Evolutionary conservation across 2,797 vertebrate species (phyloP), one percentile per base, ranked within the genome.

Genomic region (Pelochelys cantorii): DNA sequence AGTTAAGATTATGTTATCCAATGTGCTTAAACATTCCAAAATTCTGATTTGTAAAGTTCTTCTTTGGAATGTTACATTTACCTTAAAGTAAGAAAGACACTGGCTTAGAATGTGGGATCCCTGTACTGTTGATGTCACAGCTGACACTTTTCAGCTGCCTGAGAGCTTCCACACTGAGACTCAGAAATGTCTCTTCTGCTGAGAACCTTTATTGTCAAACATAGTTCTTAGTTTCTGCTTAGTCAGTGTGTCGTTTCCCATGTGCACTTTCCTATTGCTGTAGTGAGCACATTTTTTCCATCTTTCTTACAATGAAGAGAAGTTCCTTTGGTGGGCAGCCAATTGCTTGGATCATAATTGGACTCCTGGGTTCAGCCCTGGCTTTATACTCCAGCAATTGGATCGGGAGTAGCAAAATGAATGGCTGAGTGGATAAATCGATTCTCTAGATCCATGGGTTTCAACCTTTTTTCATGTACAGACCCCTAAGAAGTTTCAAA

Each of bases 311-410:
- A 31, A 27, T 59, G 20, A 75, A 75, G 71, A 48, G 37, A 5
- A 42, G 34, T 75, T 79, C 71, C 86, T 55, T 1, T 65, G 27
- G 22, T 37, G 71, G 53, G 59, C 81, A 13, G 12, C 18, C 68
- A 84, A 93, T 20, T 31, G 77, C 25, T 79, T 89, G 57, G 5
- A 60, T 81, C 31, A 18, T 27, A 57, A 59, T 81, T 87, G 34
- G 55, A 91, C 25, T 89, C 77, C 79, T 86, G 93, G 42, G 60
- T 14, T 88, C 1, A 48, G 13, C 5, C 87, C 94, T 87, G 87
- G 10, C 31, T 90, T 90, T 7, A 0, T 79, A 42, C 89, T 94
- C 62, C 62, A 15, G 55, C 79, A 91, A 52, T 48, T 86, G 57
- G 15, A 1, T 79, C 31, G 17, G 34, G 82, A 91, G 84, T 62